phyloP scores from a whole-genome alignment of 2,888 invertebrate species.

The Hirtodrosophila duncani region DNA sequence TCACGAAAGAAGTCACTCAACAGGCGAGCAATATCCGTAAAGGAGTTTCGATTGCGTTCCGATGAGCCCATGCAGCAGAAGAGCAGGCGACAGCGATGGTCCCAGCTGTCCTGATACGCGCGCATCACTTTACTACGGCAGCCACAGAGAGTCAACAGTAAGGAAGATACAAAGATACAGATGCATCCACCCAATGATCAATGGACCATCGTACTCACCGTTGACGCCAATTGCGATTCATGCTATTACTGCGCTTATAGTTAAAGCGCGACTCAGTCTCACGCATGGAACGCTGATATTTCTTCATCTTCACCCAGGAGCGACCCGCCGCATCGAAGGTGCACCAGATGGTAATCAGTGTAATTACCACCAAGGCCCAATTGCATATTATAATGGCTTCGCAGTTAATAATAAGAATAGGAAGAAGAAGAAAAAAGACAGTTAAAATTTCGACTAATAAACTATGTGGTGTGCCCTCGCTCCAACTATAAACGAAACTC shows the following conservation, averaged over 20 bases:
- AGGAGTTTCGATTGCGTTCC: slow-evolving; percentile 88
- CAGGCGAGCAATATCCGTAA: slow-evolving; percentile 89
- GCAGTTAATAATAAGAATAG: background rate
- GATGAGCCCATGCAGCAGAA: slow-evolving; percentile 90
- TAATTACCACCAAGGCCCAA: slow-evolving; percentile 85
- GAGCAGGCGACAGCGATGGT: slow-evolving; percentile 87
- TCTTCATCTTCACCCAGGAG: slow-evolving; percentile 94
- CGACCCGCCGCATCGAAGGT: slow-evolving; percentile 92
- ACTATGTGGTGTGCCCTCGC: too few relatives aligned
- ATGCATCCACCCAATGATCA: too few relatives aligned
- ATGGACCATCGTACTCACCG: slow-evolving; percentile 82
- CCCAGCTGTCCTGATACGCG: slow-evolving; percentile 93
- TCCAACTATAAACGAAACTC: slow-evolving; percentile 64
- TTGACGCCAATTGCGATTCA: slow-evolving; percentile 90
- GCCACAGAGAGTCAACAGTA: too few relatives aligned
- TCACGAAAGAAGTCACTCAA: slow-evolving; percentile 92
- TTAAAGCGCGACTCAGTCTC: slow-evolving; percentile 87
- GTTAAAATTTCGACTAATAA: too few relatives aligned
- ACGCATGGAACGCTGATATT: slow-evolving; percentile 89
- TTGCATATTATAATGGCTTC: slow-evolving; percentile 89
- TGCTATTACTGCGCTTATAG: slow-evolving; percentile 87
- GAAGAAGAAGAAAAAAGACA: background rate
- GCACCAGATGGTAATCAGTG: slow-evolving; percentile 89
- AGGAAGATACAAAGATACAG: background rate
- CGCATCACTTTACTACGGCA: slow-evolving; percentile 92